These are phyloP conservation scores for cattle (Bos taurus) DNA, from an alignment of 2,113 vertebrate genomes.

Conservation along the genomic window ARS-UCD2.0 NC_037332.1:6462501-6463000, in stretches of 20 bases:
- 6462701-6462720: background rate
- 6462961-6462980: background rate
- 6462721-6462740: background rate
- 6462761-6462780: background rate
- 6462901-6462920: background rate
- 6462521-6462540: background rate
- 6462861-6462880: background rate
- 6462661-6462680: background rate
- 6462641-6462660: background rate
- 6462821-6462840: background rate
- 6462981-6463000: background rate
- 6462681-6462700: background rate
- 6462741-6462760: background rate
- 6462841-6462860: background rate
- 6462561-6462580: background rate
- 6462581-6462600: background rate
- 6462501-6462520: background rate
- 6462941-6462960: background rate
- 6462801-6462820: background rate
- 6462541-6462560: background rate
- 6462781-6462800: background rate
- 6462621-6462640: background rate
- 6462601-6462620: background rate
- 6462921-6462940: background rate
- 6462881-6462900: background rate